Percentiles rank a stretch among this genome's conserved stretches.
Evolutionary conservation across 2,113 vertebrate genomes (phyloP).

Genomic region (Podiceps cristatus): DNA sequence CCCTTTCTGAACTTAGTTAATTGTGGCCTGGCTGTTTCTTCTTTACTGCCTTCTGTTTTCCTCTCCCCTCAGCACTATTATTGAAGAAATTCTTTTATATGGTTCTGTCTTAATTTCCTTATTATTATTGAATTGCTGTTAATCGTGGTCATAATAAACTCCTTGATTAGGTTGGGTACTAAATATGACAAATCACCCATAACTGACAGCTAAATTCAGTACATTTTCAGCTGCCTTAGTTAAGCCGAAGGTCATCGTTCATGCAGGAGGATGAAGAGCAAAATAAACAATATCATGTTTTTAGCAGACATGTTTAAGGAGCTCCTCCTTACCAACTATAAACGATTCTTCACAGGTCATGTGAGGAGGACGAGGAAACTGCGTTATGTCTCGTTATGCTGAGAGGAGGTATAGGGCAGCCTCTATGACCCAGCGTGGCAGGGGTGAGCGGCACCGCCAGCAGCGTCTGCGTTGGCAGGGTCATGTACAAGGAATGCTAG

Average conservation of each 20-base stretch:
- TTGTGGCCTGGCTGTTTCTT: background rate
- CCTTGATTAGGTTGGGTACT: background rate
- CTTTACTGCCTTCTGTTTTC: background rate
- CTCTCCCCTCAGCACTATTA: background rate
- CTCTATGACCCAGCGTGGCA: slow-evolving; percentile 79
- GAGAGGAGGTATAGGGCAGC: slow-evolving; percentile 89
- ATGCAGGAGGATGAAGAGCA: background rate
- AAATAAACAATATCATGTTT: background rate
- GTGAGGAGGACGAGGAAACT: slow-evolving; percentile 87
- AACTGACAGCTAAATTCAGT: background rate
- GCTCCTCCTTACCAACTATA: slow-evolving; percentile 56
- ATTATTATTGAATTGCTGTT: background rate
- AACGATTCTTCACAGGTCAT: slow-evolving; percentile 89
- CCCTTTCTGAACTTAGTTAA: background rate
- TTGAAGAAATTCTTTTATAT: background rate
- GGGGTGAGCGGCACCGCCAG: slow-evolving; percentile 86
- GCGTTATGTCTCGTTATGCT: slow-evolving; percentile 86
- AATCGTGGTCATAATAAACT: background rate
- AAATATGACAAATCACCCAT: background rate
- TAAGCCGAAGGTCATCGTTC: background rate
- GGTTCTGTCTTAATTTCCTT: background rate
- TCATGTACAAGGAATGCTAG: slow-evolving; percentile 54
- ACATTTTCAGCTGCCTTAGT: background rate
- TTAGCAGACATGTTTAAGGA: background rate
- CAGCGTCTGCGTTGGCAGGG: slow-evolving; percentile 30